Evolutionary conservation across 2,888 invertebrate genomes (phyloP), one percentile per base, ranked within the genome.

Genomic region (Agrochola circellaris): DNA sequence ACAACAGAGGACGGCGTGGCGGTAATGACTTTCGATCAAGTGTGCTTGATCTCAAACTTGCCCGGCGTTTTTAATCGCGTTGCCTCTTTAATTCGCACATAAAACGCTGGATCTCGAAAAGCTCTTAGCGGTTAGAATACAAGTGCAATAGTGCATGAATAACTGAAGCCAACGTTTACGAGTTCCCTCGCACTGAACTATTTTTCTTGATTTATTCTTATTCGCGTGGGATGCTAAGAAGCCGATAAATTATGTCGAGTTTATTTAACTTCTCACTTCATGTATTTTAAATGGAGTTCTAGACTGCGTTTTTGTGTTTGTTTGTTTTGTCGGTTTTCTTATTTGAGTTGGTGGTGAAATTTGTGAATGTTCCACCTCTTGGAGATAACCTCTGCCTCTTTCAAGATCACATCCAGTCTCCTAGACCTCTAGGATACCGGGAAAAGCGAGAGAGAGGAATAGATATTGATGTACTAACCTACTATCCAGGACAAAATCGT

Each of bases 121-220:
- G 73, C 80, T 84, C 84, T 84, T 58, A 71, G 80, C n/a, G n/a
- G 42, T 48, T 9, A 30, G 38, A 69, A 74, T 66, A 80, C 30
- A 61, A 71, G n/a, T 74, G 84, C 81, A 84, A 11, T 34, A 72
- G 54, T 80, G 68, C 81, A 74, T 84, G 81, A 84, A 74, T 65
- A 56, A 65, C 42, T 81, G 74, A 61, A 74, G 15, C 42, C 15
- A 74, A 48, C 48, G 42, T 84, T 74, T 69, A 74, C 60, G 65
- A 73, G 38, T 30, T 26, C 15, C 5, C 20, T 72, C 65, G 26
- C 48, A 48, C 26, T 42, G 30, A 74, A 73, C 30, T 61, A 81
- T 81, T 74, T 69, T 81, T 61, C 68, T 30, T 84, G 81, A 81
- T 84, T 74, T 84, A 81, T 81, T 69, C 11, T 0, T 11, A 51